These are phyloP conservation scores for Pomacea canaliculata DNA, from an alignment of 2,888 invertebrate species.

Conservation along the genomic window DNA sequence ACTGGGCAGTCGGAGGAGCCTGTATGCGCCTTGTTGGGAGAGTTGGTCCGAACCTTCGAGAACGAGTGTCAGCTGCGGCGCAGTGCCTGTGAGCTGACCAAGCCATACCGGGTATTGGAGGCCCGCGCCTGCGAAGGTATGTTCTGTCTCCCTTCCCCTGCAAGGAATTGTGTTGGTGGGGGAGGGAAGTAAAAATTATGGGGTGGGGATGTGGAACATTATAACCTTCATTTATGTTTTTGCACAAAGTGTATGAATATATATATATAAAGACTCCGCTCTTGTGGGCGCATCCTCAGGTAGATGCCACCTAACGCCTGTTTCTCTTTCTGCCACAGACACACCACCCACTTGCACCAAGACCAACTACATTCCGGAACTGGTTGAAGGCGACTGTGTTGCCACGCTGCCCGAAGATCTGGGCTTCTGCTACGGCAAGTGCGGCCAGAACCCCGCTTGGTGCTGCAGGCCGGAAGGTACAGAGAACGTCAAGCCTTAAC, in stretches of 20 bases:
- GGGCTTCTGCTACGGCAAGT: slow-evolving; percentile 26
- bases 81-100: slow-evolving; percentile 24
- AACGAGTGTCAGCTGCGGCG: slow-evolving; percentile 31
- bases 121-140: slow-evolving; percentile 31
- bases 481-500: no score
- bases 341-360: slow-evolving; percentile 3
- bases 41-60: slow-evolving; percentile 24
- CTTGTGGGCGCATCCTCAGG: no score
- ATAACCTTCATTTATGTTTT: background rate
- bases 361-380: background rate
- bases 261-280: no score
- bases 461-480: background rate
- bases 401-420: slow-evolving; percentile 21
- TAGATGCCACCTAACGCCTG: no score
- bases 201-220: background rate
- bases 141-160: background rate
- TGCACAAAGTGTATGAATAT: no score
- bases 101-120: slow-evolving; percentile 22
- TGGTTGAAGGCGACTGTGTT: slow-evolving; percentile 19
- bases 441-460: background rate
- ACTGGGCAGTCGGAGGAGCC: slow-evolving; percentile 5
- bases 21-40: slow-evolving; percentile 22
- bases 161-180: background rate
- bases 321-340: background rate
- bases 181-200: background rate